Base-by-base conservation (phyloP, 2,797 vertebrate species). In the Glossophaga mutica region DNA sequence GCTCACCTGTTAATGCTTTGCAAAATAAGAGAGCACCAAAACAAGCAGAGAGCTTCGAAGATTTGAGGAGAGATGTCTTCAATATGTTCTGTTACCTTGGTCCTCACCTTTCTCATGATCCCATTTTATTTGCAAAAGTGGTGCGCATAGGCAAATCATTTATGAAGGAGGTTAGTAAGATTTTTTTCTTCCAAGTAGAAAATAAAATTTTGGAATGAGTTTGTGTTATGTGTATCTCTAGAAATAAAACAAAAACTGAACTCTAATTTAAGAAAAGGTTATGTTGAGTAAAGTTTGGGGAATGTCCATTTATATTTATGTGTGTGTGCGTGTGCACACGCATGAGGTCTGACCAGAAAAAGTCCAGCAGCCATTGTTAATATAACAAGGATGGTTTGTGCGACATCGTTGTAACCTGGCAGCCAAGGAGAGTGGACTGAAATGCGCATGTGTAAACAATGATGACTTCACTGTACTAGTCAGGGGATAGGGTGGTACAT, bases 11-110 rank as follows among this genome's bases (percentile, higher is more conserved):
- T 91, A 97, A 97, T 67, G 98, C 99, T 86, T 98, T 99, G 96
- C 98, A 98, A 97, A 99, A 98, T 98, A 99, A 99, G 97, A 98
- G 98, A 90, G 99, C 99, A 79, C 99, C 99, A 9, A 99, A 98
- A 81, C 99, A 98, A 83, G 99, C 98, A n/a, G 99, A 99, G 96
- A 99, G 50, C 90, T 99, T 99, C 15, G 99, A 99, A 95, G 99
- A 99, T 95, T 98, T 99, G 79, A 99, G 99, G 57, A 99, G 98
- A 87, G 99, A 99, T 68, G 99, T 99, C 3, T 99, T 99, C 98
- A 99, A 98, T 97, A 99, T 99, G 99, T 99, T 99, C 26, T 99
- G 99, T 97, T 99, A 99, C 97, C 99, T 99, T 92, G 99, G 99
- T 59, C 99, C 99, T 87, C 99, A 99, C 96, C 99, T 99, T 73